Percentiles rank a stretch among this genome's conserved stretches.
phyloP scores from a whole-genome alignment of 2,888 invertebrate species.

The Gymnosoma rotundatum region DNA sequence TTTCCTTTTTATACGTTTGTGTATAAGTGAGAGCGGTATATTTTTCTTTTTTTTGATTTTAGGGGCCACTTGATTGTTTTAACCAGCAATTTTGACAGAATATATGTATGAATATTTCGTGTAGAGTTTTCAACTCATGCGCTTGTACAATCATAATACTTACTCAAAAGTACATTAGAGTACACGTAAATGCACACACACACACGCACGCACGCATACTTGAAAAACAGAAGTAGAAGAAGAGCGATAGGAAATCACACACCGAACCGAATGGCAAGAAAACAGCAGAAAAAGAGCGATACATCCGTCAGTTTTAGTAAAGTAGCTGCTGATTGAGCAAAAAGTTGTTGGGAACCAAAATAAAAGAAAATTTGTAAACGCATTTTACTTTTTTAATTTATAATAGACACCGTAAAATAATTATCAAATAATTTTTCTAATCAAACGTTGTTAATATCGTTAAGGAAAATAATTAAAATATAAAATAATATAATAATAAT shows the following conservation, averaged over 20 bases:
- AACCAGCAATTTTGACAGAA: conserved; percentile 15
- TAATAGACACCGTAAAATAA: conserved; percentile 16
- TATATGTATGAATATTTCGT: conserved; percentile 12
- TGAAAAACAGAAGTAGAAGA: conserved; percentile 1
- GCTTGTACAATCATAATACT: conserved; percentile 53
- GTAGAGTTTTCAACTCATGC: conserved; percentile 58
- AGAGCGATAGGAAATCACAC: conserved; percentile 28
- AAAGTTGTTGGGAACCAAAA: conserved; percentile 61
- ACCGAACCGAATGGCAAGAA: conserved; percentile 9
- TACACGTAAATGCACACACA: not conserved
- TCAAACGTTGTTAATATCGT: conserved; percentile 8
- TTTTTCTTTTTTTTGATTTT: conserved; percentile 1
- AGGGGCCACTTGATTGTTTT: conserved; percentile 52
- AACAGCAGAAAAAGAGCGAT: conserved; percentile 61
- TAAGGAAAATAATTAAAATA: not conserved
- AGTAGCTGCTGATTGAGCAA: conserved; percentile 67
- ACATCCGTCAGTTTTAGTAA: conserved; percentile 66
- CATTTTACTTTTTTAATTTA: conserved; percentile 55
- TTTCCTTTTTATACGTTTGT: conserved; percentile 14
- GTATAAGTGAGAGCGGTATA: not conserved
- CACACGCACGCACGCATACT: not conserved
- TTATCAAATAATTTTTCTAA: conserved; percentile 11
- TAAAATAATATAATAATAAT: not conserved
- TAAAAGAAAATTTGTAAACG: conserved; percentile 50
- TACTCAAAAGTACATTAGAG: not conserved